phyloP scores from a whole-genome alignment of 2,888 invertebrate species.

The Acrobeloides nanus region DNA sequence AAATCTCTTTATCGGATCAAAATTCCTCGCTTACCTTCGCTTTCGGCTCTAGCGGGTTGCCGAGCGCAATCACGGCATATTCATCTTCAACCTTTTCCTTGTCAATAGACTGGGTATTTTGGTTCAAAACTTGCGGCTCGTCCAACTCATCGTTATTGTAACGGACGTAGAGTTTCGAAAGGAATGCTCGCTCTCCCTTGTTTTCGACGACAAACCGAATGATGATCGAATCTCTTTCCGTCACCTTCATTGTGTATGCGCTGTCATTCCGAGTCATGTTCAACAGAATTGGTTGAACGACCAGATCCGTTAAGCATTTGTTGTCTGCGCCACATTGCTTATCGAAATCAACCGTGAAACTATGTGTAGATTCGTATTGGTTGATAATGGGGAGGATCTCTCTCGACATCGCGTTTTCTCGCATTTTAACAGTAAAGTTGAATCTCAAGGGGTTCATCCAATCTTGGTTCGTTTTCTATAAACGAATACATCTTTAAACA shows the following conservation, averaged over 20 bases:
- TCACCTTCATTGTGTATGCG: conserved; percentile 52
- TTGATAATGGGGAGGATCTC: conserved; percentile 44
- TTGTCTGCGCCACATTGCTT: conserved; percentile 57
- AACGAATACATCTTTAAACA: too few species aligned
- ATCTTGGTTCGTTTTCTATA: conserved; percentile 45
- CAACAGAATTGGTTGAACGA: conserved; percentile 17
- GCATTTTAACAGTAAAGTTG: conserved; percentile 40
- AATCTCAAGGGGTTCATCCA: conserved; percentile 56
- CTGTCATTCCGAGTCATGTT: conserved; percentile 36
- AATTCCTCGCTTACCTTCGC: conserved; percentile 20
- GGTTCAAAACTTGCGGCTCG: conserved; percentile 31
- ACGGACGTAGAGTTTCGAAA: conserved; percentile 39
- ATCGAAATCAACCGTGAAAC: conserved; percentile 53
- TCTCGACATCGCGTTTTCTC: conserved; percentile 3
- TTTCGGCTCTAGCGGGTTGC: conserved; percentile 45
- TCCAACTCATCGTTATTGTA: conserved; percentile 51
- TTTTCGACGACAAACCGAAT: conserved; percentile 55
- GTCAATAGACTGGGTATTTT: conserved; percentile 16
- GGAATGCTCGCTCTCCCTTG: conserved; percentile 53
- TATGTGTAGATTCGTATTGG: conserved; percentile 32
- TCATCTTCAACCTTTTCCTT: conserved; percentile 22
- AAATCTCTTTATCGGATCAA: too few species aligned
- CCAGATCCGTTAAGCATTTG: conserved; percentile 55
- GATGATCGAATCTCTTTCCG: conserved; percentile 51
- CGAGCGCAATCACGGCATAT: conserved; percentile 28